Evolutionary conservation across 1,140 invertebrate species (phyloP), one percentile per base, ranked within the genome.

Genomic region (Phymastichus coffea): DNA sequence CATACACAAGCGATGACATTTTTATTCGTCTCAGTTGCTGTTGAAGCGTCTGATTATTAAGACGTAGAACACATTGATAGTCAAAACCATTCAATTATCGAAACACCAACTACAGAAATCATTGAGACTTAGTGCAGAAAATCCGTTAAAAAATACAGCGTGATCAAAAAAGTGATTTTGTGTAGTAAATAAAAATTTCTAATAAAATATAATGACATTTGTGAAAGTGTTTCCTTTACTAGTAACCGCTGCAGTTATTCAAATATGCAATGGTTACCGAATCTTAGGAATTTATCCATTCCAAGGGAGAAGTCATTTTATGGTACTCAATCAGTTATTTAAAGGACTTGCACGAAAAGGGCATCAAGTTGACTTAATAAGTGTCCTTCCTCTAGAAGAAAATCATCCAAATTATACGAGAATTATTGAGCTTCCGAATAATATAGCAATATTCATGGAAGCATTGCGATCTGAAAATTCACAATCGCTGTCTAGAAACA

Each of bases 351-450:
- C 70, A 0, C 37, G 55, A 10, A 49, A 55, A 20, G 76, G 73
- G 3, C 77, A 78, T 51, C 59, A 72, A n/a, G 59, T 79, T 8
- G 69, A 70, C 9, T 58, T 76, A 14, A 54, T 77, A 8, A 69
- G 63, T 6, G 41, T 65, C 2, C 72, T 66, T 55, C 67, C 70
- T 2, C 62, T 61, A 15, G 57, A 68, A 41, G 49, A 61, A 49
- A 51, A 26, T 8, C 8, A 52, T 66, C 40, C 60, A 0, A 77
- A 77, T 55, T 71, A 70, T 44, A 67, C 30, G 1, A 68, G 68
- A 17, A 64, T 72, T 3, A 28, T 66, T 1, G 43, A 61, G n/a
- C 17, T 67, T 3, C 19, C 26, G 3, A 12, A 49, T 40, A 4
- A 33, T 33, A 7, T 12, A 33, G 28, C 12, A 7, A 7, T 33